phyloP scores from a whole-genome alignment of 2,797 vertebrate species.

The Chiroxiphia lanceolata region DNA sequence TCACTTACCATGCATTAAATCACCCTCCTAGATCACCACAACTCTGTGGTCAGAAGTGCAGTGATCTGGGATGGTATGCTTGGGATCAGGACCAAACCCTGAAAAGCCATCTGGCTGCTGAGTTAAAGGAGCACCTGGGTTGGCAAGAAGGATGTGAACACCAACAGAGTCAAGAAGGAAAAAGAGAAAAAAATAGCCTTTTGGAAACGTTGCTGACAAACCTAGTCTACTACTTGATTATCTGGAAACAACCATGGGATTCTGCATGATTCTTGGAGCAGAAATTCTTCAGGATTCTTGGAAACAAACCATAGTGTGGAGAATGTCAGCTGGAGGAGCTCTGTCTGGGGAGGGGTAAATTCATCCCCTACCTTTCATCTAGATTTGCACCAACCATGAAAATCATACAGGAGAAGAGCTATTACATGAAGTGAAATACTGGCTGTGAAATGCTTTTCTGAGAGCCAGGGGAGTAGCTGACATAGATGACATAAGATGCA shows the following conservation, averaged over 20 bases:
- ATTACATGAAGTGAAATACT: background rate
- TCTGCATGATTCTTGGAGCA: background rate
- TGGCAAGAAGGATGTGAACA: background rate
- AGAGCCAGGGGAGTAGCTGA: background rate
- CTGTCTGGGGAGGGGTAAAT: background rate
- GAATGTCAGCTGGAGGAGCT: background rate
- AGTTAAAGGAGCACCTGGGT: background rate
- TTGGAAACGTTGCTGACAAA: background rate
- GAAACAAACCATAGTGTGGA: background rate
- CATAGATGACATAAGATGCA: background rate
- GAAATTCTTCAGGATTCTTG: background rate
- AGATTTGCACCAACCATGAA: background rate
- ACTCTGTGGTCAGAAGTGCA: background rate
- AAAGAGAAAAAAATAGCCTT: background rate
- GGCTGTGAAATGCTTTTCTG: background rate
- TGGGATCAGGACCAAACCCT: background rate
- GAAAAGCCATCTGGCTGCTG: background rate
- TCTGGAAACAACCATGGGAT: background rate
- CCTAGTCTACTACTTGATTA: background rate
- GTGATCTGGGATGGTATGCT: background rate
- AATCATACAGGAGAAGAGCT: background rate
- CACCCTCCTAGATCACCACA: rapidly evolving
- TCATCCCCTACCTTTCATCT: background rate
- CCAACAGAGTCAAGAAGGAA: background rate
- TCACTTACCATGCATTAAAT: background rate